Evolutionary conservation across 2,888 invertebrate species (phyloP).

Genomic region (Dexiosoma caninum): DNA sequence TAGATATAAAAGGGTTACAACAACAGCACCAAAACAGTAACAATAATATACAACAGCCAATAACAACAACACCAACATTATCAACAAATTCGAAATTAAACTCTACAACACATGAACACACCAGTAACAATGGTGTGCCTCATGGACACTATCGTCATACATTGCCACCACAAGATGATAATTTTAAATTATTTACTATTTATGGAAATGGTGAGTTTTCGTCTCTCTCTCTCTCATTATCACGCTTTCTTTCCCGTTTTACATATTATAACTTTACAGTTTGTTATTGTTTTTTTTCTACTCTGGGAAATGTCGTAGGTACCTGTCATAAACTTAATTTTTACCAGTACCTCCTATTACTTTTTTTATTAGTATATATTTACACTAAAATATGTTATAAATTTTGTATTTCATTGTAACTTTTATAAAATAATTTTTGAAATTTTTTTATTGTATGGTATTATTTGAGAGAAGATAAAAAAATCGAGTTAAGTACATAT

Average conservation of each 20-base stretch:
- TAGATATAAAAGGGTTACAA: conserved; percentile 62
- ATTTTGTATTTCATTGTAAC: too few species aligned
- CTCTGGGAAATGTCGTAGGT: not conserved
- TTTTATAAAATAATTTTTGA: too few species aligned
- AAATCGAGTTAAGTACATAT: too few species aligned
- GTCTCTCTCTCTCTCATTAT: conserved; percentile 16
- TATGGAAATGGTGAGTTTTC: conserved; percentile 78
- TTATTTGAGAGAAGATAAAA: too few species aligned
- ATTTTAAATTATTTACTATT: conserved; percentile 78
- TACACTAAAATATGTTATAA: not conserved
- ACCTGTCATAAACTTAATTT: too few species aligned
- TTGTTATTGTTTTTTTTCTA: not conserved
- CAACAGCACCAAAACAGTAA: conserved; percentile 54
- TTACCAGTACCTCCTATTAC: not conserved
- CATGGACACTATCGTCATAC: conserved; percentile 71
- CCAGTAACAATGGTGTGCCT: conserved; percentile 71
- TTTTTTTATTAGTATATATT: not conserved
- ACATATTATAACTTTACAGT: not conserved
- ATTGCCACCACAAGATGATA: conserved; percentile 73
- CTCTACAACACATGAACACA: conserved; percentile 68
- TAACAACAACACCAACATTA: conserved; percentile 59
- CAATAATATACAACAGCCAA: conserved; percentile 54
- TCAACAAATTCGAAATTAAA: conserved; percentile 57
- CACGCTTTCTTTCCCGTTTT: not conserved
- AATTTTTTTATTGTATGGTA: too few species aligned